These are phyloP conservation scores for Gasterosteus nipponicus DNA, from an alignment of 2,113 vertebrate species.

Conservation along the genomic window DNA sequence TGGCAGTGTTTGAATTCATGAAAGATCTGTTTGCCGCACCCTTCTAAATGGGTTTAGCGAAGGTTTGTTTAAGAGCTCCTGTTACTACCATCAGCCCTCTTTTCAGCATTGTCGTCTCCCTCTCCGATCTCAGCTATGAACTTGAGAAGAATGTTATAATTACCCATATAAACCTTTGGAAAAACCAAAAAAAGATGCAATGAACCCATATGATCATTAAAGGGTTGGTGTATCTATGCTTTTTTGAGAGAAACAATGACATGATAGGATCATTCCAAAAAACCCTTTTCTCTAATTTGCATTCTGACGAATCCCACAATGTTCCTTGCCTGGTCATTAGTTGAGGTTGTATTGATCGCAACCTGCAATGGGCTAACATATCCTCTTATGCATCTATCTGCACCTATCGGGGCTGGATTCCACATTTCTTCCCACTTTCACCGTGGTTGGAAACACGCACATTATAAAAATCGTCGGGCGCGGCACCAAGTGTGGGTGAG, in stretches of 20 bases:
- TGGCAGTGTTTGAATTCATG: background rate
- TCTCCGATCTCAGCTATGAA: background rate
- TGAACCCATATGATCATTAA: background rate
- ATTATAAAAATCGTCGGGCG: constrained; percentile 47
- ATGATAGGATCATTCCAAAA: constrained; percentile 14
- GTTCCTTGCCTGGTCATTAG: constrained; percentile 13
- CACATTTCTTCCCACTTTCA: constrained; percentile 11
- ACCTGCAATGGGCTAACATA: constrained; percentile 10
- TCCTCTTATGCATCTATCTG: constrained; percentile 32
- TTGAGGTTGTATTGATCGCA: constrained; percentile 10
- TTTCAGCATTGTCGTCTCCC: background rate
- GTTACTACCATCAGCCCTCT: background rate
- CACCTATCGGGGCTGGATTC: constrained; percentile 32
- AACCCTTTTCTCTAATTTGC: constrained; percentile 9
- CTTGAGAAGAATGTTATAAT: background rate
- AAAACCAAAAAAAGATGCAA: background rate
- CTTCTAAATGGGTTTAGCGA: too few species aligned
- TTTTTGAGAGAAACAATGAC: constrained; percentile 5
- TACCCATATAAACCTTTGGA: background rate
- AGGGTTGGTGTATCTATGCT: background rate
- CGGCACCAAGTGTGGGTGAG: constrained; percentile 62
- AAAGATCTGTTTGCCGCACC: too few species aligned
- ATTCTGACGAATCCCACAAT: background rate
- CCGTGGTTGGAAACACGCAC: constrained; percentile 34
- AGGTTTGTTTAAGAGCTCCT: background rate